Evolutionary conservation across 2,888 invertebrate genomes (phyloP).

Genomic region (Drosophila conformis): DNA sequence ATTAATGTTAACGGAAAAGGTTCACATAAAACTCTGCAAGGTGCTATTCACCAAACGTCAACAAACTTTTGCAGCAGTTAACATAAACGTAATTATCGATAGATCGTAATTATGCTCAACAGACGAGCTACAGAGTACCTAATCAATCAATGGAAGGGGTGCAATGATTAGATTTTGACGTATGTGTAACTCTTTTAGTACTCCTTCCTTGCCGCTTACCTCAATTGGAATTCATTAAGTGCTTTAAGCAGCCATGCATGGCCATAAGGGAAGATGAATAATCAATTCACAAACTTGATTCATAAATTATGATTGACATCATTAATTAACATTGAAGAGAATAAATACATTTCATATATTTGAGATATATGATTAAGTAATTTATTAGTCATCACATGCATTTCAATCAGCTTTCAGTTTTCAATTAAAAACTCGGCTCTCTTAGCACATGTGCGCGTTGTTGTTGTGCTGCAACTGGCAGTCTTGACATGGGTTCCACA

Average conservation of each 20-base stretch:
- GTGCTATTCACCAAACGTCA: neutral
- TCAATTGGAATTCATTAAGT: neutral
- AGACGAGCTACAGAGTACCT: neutral
- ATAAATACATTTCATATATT: neutral
- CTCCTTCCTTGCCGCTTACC: neutral
- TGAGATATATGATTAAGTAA: neutral
- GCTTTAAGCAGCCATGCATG: neutral
- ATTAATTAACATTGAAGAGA: neutral
- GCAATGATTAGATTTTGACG: neutral
- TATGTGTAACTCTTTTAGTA: neutral
- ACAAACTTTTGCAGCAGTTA: neutral
- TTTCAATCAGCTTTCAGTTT: neutral
- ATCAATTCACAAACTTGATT: neutral
- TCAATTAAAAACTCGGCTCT: neutral
- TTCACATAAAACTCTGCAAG: neutral
- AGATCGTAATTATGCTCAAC: neutral
- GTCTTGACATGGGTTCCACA: constrained; percentile 27
- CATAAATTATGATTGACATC: neutral
- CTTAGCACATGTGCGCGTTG: constrained; percentile 17
- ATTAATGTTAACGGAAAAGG: neutral
- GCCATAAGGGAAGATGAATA: neutral
- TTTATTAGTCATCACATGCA: neutral
- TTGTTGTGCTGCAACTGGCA: neutral
- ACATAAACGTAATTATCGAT: neutral
- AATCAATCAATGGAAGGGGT: neutral